phyloP scores from a whole-genome alignment of 2,113 vertebrate genomes.

The Phylloscopus trochilus region DNA sequence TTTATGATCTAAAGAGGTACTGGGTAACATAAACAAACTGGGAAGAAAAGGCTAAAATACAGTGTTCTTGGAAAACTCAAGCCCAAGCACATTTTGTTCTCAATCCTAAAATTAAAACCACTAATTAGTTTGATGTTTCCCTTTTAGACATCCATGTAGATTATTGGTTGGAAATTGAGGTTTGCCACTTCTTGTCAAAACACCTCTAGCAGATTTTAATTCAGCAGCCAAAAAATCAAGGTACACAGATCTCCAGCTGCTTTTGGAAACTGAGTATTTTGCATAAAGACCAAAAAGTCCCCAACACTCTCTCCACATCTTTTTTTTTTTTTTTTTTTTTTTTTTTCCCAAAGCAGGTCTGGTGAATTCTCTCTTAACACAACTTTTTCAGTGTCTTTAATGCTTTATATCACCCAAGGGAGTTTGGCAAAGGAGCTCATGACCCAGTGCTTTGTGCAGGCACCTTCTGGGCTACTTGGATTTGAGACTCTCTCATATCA shows the following conservation, averaged over 20 bases:
- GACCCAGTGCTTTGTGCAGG: background rate
- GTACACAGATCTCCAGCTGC: background rate
- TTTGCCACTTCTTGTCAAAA: background rate
- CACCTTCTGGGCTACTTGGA: background rate
- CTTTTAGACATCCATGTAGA: background rate
- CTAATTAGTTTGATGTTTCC: background rate
- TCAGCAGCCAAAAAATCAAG: background rate
- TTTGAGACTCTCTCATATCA: background rate
- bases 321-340: background rate
- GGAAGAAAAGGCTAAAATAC: background rate
- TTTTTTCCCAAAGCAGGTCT: background rate
- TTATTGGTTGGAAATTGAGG: background rate
- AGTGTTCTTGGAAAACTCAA: background rate
- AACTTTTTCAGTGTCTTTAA: background rate
- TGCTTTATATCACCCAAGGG: background rate
- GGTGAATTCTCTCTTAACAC: background rate
- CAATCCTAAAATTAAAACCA: background rate
- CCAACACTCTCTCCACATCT: background rate
- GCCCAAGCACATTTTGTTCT: background rate
- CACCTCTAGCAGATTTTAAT: background rate
- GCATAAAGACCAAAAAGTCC: background rate
- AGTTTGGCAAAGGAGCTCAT: background rate
- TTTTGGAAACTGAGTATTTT: background rate
- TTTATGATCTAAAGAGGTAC: background rate
- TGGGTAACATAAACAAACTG: background rate